phyloP scores from a whole-genome alignment of 1,140 invertebrate species.

The Pollicipes pollicipes region DNA sequence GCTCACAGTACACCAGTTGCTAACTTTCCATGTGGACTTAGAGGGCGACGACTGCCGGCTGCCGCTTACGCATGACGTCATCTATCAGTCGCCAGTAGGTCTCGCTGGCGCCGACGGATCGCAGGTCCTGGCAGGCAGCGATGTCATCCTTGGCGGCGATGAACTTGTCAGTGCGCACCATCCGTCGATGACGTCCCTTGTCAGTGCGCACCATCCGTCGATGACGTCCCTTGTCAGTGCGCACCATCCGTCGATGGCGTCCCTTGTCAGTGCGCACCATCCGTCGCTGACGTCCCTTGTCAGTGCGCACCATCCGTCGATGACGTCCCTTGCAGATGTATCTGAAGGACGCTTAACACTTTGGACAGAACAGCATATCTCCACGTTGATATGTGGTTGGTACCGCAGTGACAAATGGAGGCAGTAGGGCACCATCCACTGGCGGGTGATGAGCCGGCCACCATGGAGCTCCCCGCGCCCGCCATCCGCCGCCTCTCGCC shows the following conservation, averaged over 20 bases:
- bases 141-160: background rate
- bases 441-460: background rate
- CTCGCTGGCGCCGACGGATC: background rate
- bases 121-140: background rate
- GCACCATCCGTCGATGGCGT: background rate
- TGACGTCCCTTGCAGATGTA: background rate
- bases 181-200: background rate
- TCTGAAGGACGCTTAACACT: background rate
- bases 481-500: no score
- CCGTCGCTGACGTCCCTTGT: background rate
- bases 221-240: background rate
- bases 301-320: background rate
- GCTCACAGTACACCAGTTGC: background rate
- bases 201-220: background rate
- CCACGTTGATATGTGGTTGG: background rate
- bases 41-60: background rate
- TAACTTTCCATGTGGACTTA: background rate
- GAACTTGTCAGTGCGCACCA: background rate
- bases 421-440: background rate
- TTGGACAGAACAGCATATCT: background rate
- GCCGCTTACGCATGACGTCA: background rate
- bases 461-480: background rate
- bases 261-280: background rate
- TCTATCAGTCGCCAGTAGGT: background rate
- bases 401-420: background rate